These are phyloP conservation scores for Eriosoma lanigerum DNA, from an alignment of 1,140 invertebrate genomes.

Conservation along the genomic window DNA sequence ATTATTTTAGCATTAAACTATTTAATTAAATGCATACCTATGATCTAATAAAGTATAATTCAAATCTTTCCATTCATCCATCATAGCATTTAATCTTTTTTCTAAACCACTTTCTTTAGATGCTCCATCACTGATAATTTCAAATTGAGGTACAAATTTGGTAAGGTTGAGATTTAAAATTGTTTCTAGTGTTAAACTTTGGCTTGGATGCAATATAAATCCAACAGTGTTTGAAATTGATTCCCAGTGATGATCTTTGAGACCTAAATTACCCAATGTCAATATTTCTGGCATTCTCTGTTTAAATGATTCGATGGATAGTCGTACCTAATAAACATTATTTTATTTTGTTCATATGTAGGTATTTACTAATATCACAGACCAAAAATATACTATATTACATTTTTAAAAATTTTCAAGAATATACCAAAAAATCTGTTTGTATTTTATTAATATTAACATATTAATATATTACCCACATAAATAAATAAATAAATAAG, in stretches of 20 bases:
- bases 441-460: too few relatives aligned
- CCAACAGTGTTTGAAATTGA: conserved; percentile 93
- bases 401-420: too few relatives aligned
- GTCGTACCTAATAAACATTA: conserved; percentile 61
- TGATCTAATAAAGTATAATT: conserved; percentile 77
- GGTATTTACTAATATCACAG: too few relatives aligned
- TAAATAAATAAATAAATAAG: too few relatives aligned
- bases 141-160: conserved; percentile 88
- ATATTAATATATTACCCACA: too few relatives aligned
- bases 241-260: conserved; percentile 93
- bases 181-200: conserved; percentile 80
- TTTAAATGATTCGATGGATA: conserved; percentile 84
- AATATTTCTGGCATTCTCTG: conserved; percentile 87
- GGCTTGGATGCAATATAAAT: conserved; percentile 84
- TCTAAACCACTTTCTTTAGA: conserved; percentile 96
- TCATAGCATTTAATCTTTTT: conserved; percentile 87
- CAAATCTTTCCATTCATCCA: conserved; percentile 86
- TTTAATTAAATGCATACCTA: conserved; percentile 55
- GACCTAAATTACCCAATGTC: conserved; percentile 90
- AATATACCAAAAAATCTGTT: too few relatives aligned
- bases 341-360: too few relatives aligned
- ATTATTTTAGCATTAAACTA: not conserved
- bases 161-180: conserved; percentile 90
- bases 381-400: too few relatives aligned
- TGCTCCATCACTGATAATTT: conserved; percentile 89